Evolutionary conservation across 2,888 invertebrate genomes (phyloP).

Genomic region (Eupithecia subumbrata): DNA sequence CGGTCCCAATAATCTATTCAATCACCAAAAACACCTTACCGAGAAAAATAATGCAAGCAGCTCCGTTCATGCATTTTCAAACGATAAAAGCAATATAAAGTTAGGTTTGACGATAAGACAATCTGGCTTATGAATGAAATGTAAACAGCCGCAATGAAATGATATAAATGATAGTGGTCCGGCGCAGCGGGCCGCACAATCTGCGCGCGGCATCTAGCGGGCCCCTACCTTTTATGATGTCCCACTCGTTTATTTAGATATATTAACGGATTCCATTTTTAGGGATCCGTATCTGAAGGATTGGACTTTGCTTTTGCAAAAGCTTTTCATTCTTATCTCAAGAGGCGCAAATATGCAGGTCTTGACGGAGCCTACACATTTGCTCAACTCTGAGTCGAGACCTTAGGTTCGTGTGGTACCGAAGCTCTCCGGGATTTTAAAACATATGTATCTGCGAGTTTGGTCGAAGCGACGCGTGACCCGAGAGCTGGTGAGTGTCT

Average conservation of each 20-base stretch:
- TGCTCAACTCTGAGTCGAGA: too few species aligned
- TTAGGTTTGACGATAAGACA: slow-evolving; percentile 66
- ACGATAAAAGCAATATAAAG: slow-evolving; percentile 57
- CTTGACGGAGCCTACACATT: too few species aligned
- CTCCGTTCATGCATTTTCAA: slow-evolving; percentile 26
- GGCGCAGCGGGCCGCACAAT: slow-evolving; percentile 64
- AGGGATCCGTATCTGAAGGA: slow-evolving; percentile 2
- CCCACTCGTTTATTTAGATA: slow-evolving; percentile 80
- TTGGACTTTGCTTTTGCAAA: neutral
- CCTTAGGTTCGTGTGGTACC: too few species aligned
- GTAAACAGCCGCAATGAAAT: slow-evolving; percentile 81
- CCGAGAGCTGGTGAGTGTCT: too few species aligned
- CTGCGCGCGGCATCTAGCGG: slow-evolving; percentile 75
- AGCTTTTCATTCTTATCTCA: neutral
- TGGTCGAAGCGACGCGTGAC: too few species aligned
- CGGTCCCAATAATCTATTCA: neutral
- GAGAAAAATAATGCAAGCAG: slow-evolving; percentile 1
- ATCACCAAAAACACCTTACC: slow-evolving; percentile 4
- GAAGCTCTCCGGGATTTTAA: too few species aligned
- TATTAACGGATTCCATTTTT: slow-evolving; percentile 63
- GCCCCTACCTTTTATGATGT: slow-evolving; percentile 66
- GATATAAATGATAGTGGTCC: slow-evolving; percentile 75
- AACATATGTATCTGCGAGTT: too few species aligned
- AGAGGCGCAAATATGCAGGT: too few species aligned
- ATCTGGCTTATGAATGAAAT: slow-evolving; percentile 79